A percentile compares a stretch with the other conserved stretches of the same genome.
These are phyloP conservation scores for Ennomos fuscantarius DNA, from an alignment of 2,888 invertebrate species.

Conservation along the genomic window DNA sequence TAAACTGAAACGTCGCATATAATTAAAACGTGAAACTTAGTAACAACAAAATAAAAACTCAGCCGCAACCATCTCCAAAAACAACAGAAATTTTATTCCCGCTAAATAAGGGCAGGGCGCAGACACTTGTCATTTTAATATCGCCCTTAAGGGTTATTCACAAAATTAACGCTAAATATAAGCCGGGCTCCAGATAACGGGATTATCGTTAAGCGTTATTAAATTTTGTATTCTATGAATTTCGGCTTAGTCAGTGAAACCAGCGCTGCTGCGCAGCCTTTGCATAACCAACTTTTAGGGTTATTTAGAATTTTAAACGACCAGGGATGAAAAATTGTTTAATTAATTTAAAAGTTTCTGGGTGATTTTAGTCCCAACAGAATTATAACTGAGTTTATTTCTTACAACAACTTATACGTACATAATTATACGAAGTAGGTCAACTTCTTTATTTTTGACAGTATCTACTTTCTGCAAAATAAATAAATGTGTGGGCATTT, in stretches of 20 bases:
- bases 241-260: constrained; percentile 31
- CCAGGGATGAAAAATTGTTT: neutral
- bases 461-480: no score
- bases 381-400: no score
- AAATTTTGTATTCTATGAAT: constrained; percentile 37
- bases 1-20: constrained; percentile 13
- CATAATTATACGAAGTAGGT: no score
- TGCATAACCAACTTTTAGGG: constrained; percentile 12
- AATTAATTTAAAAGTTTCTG: neutral
- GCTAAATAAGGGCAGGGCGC: constrained; percentile 26
- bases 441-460: no score
- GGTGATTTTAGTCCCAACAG: no score
- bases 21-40: constrained; percentile 15
- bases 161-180: constrained; percentile 34
- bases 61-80: constrained; percentile 4
- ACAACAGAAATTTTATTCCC: constrained; percentile 27
- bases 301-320: constrained; percentile 19
- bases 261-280: constrained; percentile 16
- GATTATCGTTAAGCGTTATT: constrained; percentile 38
- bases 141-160: constrained; percentile 34
- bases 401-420: no score
- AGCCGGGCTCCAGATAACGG: constrained; percentile 32
- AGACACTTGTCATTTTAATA: constrained; percentile 39
- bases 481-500: no score
- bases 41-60: constrained; percentile 10